phyloP scores from a whole-genome alignment of 2,797 vertebrate species.

The Artibeus lituratus region DNA sequence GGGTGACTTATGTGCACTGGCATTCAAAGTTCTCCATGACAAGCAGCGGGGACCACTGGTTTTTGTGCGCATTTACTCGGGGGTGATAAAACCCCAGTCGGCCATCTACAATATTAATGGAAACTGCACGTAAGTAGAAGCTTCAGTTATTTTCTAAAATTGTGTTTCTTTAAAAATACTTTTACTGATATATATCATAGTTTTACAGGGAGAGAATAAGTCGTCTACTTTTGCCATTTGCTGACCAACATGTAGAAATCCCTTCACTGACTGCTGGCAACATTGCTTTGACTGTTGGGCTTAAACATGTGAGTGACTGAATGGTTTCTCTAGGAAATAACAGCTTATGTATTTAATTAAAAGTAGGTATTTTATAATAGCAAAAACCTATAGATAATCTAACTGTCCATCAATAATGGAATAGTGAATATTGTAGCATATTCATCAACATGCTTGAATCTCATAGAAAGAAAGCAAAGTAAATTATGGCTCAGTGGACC shows the following conservation, averaged over 20 bases:
- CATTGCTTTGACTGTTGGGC: slow-evolving; percentile 94
- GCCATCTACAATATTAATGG: slow-evolving; percentile 95
- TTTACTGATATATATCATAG: slow-evolving; percentile 52
- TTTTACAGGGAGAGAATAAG: slow-evolving; percentile 93
- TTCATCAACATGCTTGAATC: neutral
- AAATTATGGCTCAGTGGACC: neutral
- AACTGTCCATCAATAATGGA: neutral
- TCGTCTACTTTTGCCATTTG: slow-evolving; percentile 94
- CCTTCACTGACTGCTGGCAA: slow-evolving; percentile 93
- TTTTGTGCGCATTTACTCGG: slow-evolving; percentile 95
- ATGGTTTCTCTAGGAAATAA: neutral
- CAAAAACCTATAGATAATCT: neutral
- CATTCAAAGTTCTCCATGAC: too few relatives aligned
- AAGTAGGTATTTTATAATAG: neutral
- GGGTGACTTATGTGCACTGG: too few relatives aligned
- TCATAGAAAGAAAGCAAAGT: slow-evolving; percentile 6
- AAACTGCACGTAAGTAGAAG: slow-evolving; percentile 88
- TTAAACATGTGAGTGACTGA: slow-evolving; percentile 90
- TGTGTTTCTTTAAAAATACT: neutral
- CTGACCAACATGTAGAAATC: slow-evolving; percentile 96
- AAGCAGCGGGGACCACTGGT: too few relatives aligned
- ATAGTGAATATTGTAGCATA: neutral
- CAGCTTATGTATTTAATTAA: slow-evolving; percentile 4
- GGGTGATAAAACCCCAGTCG: slow-evolving; percentile 91
- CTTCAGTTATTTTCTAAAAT: neutral